Conservation (phyloP, 2,888 invertebrate genomes). For the Ceriagrion tenellum region DNA sequence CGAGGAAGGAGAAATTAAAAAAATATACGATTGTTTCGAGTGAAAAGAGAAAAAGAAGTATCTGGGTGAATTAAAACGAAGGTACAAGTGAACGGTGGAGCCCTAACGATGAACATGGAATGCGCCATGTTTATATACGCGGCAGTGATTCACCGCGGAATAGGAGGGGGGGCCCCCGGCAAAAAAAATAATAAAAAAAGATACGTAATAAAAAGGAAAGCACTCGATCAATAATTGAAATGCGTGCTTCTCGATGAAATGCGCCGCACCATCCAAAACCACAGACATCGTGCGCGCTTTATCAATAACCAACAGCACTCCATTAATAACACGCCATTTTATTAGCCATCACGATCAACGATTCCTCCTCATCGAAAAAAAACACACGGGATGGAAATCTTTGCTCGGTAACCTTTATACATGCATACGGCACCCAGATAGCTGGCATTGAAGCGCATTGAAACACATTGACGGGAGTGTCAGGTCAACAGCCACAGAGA, state of each 20-base stretch:
- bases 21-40: not conserved
- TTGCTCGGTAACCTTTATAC: not conserved
- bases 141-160: not conserved
- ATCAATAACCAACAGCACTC: constrained; percentile 1
- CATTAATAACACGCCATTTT: not conserved
- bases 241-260: not conserved
- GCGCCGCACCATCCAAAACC: not conserved
- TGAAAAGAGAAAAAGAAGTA: not conserved
- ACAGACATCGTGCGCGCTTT: not conserved
- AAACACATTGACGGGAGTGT: too few relatives aligned
- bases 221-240: not conserved
- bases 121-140: not conserved
- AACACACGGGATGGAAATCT: not conserved
- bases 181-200: too few relatives aligned
- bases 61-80: not conserved
- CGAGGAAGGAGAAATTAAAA: not conserved
- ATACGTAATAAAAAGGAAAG: not conserved
- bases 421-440: too few relatives aligned
- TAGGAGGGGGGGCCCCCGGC: not conserved
- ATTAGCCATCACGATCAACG: not conserved
- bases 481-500: too few relatives aligned
- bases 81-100: not conserved
- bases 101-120: not conserved
- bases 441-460: too few relatives aligned
- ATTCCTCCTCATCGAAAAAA: not conserved